Evolutionary conservation across 2,113 vertebrate genomes (phyloP).

Genomic region (Catagonus wagneri): DNA sequence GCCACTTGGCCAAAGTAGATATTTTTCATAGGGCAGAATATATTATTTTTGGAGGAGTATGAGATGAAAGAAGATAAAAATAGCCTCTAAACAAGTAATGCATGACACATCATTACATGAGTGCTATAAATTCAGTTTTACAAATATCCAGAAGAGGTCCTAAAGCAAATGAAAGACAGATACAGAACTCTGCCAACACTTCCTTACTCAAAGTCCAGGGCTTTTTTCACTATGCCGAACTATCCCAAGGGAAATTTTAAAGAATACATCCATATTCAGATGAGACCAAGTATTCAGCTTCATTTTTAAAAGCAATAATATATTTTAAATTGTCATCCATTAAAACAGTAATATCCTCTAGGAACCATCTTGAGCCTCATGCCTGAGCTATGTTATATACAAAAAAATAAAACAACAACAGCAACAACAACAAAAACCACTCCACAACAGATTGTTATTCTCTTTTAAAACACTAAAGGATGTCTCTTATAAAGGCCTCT

Average conservation of each 20-base stretch:
- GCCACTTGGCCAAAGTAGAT: not conserved
- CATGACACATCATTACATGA: not conserved
- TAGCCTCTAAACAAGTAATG: not conserved
- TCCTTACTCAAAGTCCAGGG: not conserved
- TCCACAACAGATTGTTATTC: not conserved
- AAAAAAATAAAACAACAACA: not conserved
- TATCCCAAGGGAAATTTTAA: not conserved
- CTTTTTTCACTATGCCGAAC: not conserved
- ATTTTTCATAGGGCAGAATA: not conserved
- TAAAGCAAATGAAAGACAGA: not conserved
- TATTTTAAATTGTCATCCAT: conserved; percentile 32
- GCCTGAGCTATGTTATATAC: not conserved
- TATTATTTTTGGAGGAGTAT: not conserved
- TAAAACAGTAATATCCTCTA: not conserved
- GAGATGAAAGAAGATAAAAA: conserved; percentile 6
- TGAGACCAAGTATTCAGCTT: not conserved
- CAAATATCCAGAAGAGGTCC: not conserved
- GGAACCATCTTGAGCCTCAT: not conserved
- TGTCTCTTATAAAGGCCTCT: conserved; percentile 7
- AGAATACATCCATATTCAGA: not conserved
- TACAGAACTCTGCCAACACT: not conserved
- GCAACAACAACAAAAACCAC: not conserved
- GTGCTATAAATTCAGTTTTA: not conserved
- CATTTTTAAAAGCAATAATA: not conserved
- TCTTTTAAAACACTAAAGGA: conserved; percentile 13